Percentiles rank a stretch among this genome's conserved stretches.
These are phyloP conservation scores for Phrynocephalus forsythii DNA, from an alignment of 2,797 vertebrate genomes.

Conservation along the genomic window DNA sequence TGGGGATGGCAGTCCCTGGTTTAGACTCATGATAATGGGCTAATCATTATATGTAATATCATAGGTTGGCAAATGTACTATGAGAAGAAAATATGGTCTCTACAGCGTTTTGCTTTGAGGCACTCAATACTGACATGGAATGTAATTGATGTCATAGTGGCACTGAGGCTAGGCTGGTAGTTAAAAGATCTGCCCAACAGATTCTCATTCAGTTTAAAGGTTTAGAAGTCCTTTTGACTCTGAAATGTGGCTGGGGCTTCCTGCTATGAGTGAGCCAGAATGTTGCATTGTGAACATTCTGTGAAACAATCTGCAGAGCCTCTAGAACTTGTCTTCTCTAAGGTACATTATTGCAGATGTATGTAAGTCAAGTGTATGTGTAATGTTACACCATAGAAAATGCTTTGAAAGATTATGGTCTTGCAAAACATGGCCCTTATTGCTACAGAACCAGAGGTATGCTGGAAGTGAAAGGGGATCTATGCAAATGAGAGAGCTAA, in stretches of 20 bases:
- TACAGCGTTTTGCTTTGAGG: neutral
- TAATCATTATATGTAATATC: no score
- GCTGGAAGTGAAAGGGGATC: neutral
- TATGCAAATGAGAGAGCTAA: neutral
- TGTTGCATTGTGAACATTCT: neutral
- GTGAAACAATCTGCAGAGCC: neutral
- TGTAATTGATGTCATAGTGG: neutral
- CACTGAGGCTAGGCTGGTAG: neutral
- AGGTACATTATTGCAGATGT: neutral
- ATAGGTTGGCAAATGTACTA: neutral
- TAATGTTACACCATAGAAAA: neutral
- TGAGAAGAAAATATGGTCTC: neutral
- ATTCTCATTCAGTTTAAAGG: neutral
- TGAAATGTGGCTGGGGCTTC: neutral
- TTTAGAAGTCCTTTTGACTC: neutral
- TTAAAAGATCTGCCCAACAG: neutral
- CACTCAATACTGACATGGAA: neutral
- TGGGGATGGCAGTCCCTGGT: no score
- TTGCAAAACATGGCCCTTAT: slow-evolving; percentile 8
- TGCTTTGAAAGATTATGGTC: neutral
- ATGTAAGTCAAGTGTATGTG: neutral
- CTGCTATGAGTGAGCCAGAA: neutral
- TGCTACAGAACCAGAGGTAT: neutral
- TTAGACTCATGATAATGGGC: no score
- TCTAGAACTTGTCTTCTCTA: neutral